Conservation (phyloP, 2,888 invertebrate species). For the Schizotus pectinicornis region DNA sequence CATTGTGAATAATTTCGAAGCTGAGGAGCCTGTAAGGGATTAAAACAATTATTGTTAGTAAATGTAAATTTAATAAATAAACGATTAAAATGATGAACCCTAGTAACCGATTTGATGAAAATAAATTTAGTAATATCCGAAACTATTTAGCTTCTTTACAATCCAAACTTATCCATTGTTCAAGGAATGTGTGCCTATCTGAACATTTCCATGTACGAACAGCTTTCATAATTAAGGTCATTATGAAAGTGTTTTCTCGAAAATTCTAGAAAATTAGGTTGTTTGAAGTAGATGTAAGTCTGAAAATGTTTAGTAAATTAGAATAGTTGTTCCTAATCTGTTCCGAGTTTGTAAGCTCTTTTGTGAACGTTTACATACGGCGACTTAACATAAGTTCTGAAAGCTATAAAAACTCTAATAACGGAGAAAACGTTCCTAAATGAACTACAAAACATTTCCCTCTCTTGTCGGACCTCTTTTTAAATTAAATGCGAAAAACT, state of each 20-base stretch:
- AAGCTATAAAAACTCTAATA: conserved; percentile 8
- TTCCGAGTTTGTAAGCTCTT: conserved; percentile 10
- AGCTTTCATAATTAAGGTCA: too few relatives aligned
- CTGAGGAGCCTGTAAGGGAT: too few relatives aligned
- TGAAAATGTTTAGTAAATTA: too few relatives aligned
- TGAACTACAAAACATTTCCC: conserved; percentile 7
- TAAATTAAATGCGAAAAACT: too few relatives aligned
- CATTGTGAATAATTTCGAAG: background rate
- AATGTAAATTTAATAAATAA: background rate
- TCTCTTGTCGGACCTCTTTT: too few relatives aligned
- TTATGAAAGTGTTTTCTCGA: too few relatives aligned
- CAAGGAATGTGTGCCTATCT: conserved; percentile 1
- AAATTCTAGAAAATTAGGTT: too few relatives aligned
- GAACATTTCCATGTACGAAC: too few relatives aligned
- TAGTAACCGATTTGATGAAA: background rate
- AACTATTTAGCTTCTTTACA: conserved; percentile 2
- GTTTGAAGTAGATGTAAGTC: too few relatives aligned
- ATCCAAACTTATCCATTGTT: conserved; percentile 15
- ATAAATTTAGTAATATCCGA: too few relatives aligned
- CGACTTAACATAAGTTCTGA: conserved; percentile 10
- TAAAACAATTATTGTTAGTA: background rate
- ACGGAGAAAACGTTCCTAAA: conserved; percentile 5
- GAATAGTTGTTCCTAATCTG: too few relatives aligned
- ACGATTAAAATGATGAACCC: too few relatives aligned
- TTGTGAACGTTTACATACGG: conserved; percentile 18